Evolutionary conservation across 2,888 invertebrate species (phyloP).

Genomic region (Drosophila limbata): DNA sequence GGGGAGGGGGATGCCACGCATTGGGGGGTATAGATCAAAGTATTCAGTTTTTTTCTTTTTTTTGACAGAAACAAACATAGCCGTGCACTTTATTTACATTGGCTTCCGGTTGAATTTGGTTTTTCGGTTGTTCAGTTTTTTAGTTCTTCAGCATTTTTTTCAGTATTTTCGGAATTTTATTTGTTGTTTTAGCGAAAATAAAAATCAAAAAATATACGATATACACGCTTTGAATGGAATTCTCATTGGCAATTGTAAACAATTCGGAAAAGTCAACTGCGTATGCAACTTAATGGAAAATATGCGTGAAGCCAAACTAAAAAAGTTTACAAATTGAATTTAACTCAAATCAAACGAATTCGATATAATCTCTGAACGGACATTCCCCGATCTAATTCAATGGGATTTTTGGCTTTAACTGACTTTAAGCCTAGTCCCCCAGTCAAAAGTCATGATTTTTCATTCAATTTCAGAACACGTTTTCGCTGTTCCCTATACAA

Average conservation of each 20-base stretch:
- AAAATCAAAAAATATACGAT: conserved; percentile 68
- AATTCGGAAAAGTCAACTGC: conserved; percentile 55
- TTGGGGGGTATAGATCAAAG: conserved; percentile 65
- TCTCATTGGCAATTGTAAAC: conserved; percentile 56
- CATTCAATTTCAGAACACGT: conserved; percentile 54
- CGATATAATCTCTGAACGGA: conserved; percentile 30
- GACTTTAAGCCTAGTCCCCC: conserved; percentile 8
- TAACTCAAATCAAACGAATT: conserved; percentile 22
- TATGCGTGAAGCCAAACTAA: conserved; percentile 31
- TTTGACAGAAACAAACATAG: conserved; percentile 80
- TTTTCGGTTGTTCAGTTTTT: conserved; percentile 37
- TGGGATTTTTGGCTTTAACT: conserved; percentile 3
- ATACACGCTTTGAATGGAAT: conserved; percentile 26
- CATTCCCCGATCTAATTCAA: conserved; percentile 7
- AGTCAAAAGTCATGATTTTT: conserved; percentile 39
- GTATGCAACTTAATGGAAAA: conserved; percentile 44
- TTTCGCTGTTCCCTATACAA: conserved; percentile 22
- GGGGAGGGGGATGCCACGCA: conserved; percentile 5
- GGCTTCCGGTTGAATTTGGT: conserved; percentile 79
- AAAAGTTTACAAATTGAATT: conserved; percentile 43
- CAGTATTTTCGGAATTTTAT: conserved; percentile 49
- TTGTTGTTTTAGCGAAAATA: conserved; percentile 74
- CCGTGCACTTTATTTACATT: conserved; percentile 77
- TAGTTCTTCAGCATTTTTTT: conserved; percentile 20
- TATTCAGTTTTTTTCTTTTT: conserved; percentile 62